Conservation (phyloP, 2,113 vertebrate species). For the Glaucomys volans region DNA sequence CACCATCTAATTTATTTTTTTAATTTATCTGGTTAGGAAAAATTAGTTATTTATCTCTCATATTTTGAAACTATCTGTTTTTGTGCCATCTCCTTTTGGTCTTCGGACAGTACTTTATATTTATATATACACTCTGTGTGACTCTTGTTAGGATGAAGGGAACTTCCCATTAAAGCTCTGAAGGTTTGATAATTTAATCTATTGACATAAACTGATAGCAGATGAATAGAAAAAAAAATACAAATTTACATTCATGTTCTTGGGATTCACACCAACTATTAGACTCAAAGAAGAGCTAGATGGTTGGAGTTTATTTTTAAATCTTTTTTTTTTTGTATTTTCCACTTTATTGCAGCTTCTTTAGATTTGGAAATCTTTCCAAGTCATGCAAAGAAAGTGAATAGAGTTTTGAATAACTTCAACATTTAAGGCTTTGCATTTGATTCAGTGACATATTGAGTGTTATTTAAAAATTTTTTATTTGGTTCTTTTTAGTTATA, state of each 20-base stretch:
- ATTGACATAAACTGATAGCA: background rate
- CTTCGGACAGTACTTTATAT: background rate
- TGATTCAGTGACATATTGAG: background rate
- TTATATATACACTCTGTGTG: too few species aligned
- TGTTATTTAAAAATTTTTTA: background rate
- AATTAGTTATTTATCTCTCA: background rate
- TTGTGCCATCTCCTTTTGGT: background rate
- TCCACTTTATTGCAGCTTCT: background rate
- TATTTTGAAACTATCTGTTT: background rate
- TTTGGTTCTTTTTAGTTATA: too few species aligned
- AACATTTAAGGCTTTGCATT: constrained; percentile 31
- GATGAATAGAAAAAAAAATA: background rate
- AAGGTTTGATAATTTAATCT: background rate
- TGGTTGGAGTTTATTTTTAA: background rate
- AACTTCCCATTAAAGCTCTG: too few species aligned
- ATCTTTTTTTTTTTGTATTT: background rate
- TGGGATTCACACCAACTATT: too few species aligned
- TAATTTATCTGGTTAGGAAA: background rate
- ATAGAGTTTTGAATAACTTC: background rate
- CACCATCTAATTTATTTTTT: background rate
- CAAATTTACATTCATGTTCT: background rate
- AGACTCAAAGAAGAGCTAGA: background rate
- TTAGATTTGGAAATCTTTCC: constrained; percentile 1
- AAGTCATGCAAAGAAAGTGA: constrained; percentile 1
- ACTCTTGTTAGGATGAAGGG: background rate